Base-by-base conservation (phyloP, 2,113 vertebrate species). In the Lampris incognitus region DNA sequence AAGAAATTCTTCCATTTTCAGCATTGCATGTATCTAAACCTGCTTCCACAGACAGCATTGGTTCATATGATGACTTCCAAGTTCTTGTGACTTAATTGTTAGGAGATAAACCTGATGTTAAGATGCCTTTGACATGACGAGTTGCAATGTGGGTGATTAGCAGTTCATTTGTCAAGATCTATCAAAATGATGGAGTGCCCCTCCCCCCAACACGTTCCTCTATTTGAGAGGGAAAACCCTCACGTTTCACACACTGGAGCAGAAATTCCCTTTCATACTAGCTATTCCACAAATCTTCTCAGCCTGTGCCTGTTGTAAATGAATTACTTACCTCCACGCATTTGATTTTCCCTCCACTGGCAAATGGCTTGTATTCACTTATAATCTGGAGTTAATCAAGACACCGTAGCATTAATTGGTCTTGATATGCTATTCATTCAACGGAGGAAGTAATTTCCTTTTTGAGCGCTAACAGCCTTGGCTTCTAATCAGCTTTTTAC, bases 401-500 rank as follows among this genome's bases (percentile, higher is more conserved):
- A 85, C 76, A 57, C 46, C 48, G 40, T 39, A 24, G 48, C 80
- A 84, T 91, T 90, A 90, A 92, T 90, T 92, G 84, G 79, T 90
- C 82, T 82, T 79, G 81, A 87, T 93, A 78, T 88, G 86, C 81
- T 81, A 84, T 82, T 89, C 85, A 87, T 87, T 85, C 69, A 82
- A 66, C 78, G 78, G 74, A 85, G 82, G 24, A 85, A 83, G 70
- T 82, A 65, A 82, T 92, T 91, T 92, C 81, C 84, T 84, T 81
- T 80, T 42, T 84, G 79, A 90, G 89, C 74, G 70, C 84, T 82
- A 88, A 85, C 70, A 82, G 76, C 42, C 73, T 75, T 68, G 76
- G 66, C 84, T 78, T 74, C 57, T 84, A 90, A 90, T 88, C 85
- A 87, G 46, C 48, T 40, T 50, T 80, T 88, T 86, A 66, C 72